phyloP scores from a whole-genome alignment of 2,888 invertebrate species.

The Latrodectus hesperus region DNA sequence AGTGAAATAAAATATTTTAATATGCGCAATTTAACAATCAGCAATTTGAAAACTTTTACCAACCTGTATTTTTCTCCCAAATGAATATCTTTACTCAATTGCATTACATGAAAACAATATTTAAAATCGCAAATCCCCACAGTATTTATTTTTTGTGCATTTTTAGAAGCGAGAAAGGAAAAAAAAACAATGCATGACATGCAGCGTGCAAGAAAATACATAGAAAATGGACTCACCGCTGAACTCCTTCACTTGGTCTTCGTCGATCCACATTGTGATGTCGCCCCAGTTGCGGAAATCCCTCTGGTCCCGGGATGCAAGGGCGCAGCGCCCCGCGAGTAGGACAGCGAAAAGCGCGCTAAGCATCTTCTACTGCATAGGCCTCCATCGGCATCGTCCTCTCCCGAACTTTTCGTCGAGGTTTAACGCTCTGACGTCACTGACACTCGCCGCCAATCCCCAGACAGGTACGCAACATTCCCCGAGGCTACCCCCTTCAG shows the following conservation, averaged over 20 bases:
- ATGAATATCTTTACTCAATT: too few species aligned
- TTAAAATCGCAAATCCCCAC: too few species aligned
- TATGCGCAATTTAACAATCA: too few species aligned
- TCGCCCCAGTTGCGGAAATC: slow-evolving; percentile 59
- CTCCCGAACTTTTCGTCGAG: neutral
- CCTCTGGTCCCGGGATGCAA: slow-evolving; percentile 10
- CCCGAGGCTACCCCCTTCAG: slow-evolving; percentile 16
- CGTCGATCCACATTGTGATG: slow-evolving; percentile 86
- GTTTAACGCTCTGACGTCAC: neutral
- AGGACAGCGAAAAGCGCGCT: neutral
- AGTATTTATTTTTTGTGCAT: too few species aligned
- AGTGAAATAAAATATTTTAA: too few species aligned
- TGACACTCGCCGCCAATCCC: slow-evolving; percentile 27
- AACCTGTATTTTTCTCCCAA: too few species aligned
- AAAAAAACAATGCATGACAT: too few species aligned
- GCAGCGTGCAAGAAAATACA: too few species aligned
- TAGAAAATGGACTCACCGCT: neutral
- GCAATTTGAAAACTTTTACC: too few species aligned
- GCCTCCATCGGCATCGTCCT: slow-evolving; percentile 2
- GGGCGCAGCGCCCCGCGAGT: neutral
- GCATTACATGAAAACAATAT: too few species aligned
- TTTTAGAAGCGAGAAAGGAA: too few species aligned
- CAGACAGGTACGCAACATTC: neutral
- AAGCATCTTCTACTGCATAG: neutral
- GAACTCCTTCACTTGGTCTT: slow-evolving; percentile 89